A percentile compares a stretch with the other conserved stretches of the same genome.
These are phyloP conservation scores for Mormoops blainvillei DNA, from an alignment of 2,113 vertebrate genomes.

Conservation along the genomic window DNA sequence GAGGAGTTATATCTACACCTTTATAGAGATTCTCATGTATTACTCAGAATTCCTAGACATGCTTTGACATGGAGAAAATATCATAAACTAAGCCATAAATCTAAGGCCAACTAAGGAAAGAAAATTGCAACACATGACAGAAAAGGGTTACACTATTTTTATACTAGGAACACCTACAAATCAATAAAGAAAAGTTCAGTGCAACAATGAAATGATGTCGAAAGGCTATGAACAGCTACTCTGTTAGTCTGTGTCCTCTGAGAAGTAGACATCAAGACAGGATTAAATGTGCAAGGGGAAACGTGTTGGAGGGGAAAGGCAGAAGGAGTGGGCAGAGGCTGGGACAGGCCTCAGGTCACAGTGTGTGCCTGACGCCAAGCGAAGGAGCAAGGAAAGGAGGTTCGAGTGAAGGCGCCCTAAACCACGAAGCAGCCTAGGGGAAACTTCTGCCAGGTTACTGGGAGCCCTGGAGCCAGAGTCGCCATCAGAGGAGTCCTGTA, in stretches of 20 bases:
- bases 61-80: neutral
- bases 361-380: neutral
- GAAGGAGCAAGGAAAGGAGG: neutral
- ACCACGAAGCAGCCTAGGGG: neutral
- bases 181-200: neutral
- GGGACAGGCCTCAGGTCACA: neutral
- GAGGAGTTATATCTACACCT: neutral
- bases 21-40: neutral
- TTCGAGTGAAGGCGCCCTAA: neutral
- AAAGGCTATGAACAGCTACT: neutral
- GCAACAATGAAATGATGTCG: neutral
- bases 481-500: neutral
- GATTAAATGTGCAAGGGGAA: neutral
- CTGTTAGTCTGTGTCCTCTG: neutral
- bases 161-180: neutral
- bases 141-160: neutral
- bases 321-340: neutral
- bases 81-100: neutral
- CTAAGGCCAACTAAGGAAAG: neutral
- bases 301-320: neutral
- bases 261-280: neutral
- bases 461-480: neutral
- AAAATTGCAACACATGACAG: neutral
- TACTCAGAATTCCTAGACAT: neutral
- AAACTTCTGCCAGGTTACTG: neutral